Conservation (phyloP, 1,140 invertebrate genomes). For the Cydia fagiglandana region DNA sequence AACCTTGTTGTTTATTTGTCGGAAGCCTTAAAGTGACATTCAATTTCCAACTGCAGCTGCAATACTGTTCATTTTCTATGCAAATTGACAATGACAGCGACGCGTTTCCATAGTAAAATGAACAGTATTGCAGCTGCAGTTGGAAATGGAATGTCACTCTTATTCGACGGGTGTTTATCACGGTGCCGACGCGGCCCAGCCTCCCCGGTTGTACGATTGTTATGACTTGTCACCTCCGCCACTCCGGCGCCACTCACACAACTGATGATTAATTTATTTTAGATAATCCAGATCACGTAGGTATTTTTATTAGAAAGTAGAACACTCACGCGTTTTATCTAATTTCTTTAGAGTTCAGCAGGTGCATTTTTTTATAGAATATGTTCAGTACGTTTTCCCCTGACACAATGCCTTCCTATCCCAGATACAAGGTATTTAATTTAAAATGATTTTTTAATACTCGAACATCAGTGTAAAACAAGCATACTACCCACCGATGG, state of each 20-base stretch:
- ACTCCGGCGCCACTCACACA: conserved; percentile 49
- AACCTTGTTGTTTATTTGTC: background rate
- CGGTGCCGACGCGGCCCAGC: conserved; percentile 27
- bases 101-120: no score
- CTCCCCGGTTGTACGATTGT: conserved; percentile 48
- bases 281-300: conserved; percentile 58
- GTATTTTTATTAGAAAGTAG: conserved; percentile 50
- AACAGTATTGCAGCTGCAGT: no score
- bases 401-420: no score
- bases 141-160: no score
- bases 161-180: background rate
- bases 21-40: no score
- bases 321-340: conserved; percentile 63
- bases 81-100: no score
- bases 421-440: no score
- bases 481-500: no score
- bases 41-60: no score
- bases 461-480: no score
- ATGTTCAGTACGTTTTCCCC: background rate
- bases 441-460: no score
- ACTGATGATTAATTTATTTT: conserved; percentile 61
- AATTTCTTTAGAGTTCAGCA: conserved; percentile 43
- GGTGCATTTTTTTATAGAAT: conserved; percentile 33
- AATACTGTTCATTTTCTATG: no score
- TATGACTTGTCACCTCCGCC: conserved; percentile 52